Percentiles rank a stretch among this genome's conserved stretches.
These are phyloP conservation scores for Dasyornis broadbenti DNA, from an alignment of 2,113 vertebrate species.

Conservation along the genomic window DNA sequence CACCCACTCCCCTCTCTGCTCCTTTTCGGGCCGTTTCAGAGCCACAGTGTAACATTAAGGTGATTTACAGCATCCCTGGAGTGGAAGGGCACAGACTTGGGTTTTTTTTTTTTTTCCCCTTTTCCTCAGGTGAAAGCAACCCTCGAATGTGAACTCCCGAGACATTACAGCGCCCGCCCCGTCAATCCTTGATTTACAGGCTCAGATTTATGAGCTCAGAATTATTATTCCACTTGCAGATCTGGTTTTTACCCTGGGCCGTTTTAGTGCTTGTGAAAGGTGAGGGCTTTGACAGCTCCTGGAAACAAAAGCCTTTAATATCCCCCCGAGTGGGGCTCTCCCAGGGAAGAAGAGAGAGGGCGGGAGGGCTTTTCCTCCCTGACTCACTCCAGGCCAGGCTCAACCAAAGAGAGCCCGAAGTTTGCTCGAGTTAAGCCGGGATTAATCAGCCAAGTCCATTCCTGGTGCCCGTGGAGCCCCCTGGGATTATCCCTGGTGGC, in stretches of 20 bases:
- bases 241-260: not conserved
- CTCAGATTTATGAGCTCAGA: conserved; percentile 43
- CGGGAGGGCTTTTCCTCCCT: not conserved
- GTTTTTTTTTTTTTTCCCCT: not conserved
- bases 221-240: conserved; percentile 33
- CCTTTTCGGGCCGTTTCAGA: not conserved
- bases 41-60: not conserved
- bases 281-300: conserved; percentile 63
- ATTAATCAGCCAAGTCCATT: not conserved
- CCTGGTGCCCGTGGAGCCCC: not conserved
- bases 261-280: conserved; percentile 64
- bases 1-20: not conserved
- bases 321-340: not conserved
- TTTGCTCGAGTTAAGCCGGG: not conserved
- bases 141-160: conserved; percentile 12
- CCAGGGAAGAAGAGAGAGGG: conserved; percentile 8
- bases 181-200: conserved; percentile 43
- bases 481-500: not conserved
- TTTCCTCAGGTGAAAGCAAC: conserved; percentile 59
- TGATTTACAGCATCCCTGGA: conserved; percentile 46
- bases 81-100: conserved; percentile 4
- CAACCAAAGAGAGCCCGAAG: not conserved
- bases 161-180: not conserved
- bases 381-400: not conserved
- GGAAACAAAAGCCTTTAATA: conserved; percentile 60